Conservation (phyloP, 2,113 vertebrate genomes). For the Centropus bengalensis region DNA sequence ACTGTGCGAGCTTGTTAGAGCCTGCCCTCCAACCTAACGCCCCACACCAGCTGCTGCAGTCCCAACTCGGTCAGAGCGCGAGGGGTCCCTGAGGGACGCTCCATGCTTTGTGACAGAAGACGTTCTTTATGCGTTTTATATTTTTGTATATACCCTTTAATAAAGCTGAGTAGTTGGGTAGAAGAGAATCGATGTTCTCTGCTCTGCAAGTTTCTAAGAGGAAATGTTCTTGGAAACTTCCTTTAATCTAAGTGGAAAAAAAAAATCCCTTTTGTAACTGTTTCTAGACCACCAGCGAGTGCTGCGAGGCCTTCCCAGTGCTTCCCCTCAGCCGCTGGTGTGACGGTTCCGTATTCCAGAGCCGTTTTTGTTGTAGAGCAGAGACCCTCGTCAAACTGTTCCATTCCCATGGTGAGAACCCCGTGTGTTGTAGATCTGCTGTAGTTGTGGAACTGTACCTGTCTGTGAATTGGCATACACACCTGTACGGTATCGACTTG, state of each 20-base stretch:
- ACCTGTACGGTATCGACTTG: conserved; percentile 58
- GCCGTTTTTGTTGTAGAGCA: conserved; percentile 50
- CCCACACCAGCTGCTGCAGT: conserved; percentile 39
- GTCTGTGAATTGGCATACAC: conserved; percentile 58
- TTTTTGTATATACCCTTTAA: conserved; percentile 64
- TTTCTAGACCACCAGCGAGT: conserved; percentile 24
- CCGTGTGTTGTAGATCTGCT: conserved; percentile 66
- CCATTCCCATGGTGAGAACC: conserved; percentile 4
- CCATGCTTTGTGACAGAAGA: conserved; percentile 30
- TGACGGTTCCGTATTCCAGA: neutral
- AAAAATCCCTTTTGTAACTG: conserved; percentile 11
- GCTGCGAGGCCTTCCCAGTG: conserved; percentile 5
- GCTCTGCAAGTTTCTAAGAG: conserved; percentile 21
- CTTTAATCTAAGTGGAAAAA: neutral
- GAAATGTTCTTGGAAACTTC: conserved; percentile 1
- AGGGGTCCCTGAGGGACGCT: conserved; percentile 19
- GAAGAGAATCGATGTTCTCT: conserved; percentile 31
- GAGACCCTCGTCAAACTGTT: conserved; percentile 20
- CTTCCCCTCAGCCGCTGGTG: neutral
- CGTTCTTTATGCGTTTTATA: conserved; percentile 62
- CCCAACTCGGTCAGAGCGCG: neutral
- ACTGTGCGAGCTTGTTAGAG: conserved; percentile 28
- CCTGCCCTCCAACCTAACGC: conserved; percentile 4
- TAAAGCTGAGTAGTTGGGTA: conserved; percentile 18
- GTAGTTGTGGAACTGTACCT: conserved; percentile 72